Base-by-base conservation (phyloP, 2,113 vertebrate genomes). In the Clarias batrachus region DNA sequence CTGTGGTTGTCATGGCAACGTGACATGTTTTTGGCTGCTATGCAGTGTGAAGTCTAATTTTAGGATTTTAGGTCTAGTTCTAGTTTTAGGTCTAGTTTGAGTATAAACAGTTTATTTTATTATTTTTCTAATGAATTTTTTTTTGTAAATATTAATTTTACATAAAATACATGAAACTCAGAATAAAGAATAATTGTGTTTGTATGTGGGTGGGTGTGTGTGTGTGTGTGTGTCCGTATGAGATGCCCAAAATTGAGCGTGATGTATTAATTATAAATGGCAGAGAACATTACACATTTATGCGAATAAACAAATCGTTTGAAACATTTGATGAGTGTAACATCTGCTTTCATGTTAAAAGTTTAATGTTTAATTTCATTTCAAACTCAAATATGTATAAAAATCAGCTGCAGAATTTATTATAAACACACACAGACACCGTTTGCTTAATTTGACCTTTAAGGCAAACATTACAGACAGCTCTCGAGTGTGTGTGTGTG, bases 351-450 rank as follows among this genome's bases (percentile, higher is more conserved):
- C 21, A 77, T 63, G 37, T 60, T 77, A 78, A 52, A 87, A 79
- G 73, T 68, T 48, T 33, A 33, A 80, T 52, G 52, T 77, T 60
- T 80, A 33, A 76, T 77, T 81, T 82, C 23, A 41, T 78, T 83
- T 60, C 48, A 57, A 19, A 87, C 23, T 79, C 16, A 87, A 85
- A 87, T 81, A 66, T 85, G 85, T 71, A 66, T 86, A 70, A 71
- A 89, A 89, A 79, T n/a, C 77, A 68, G 56, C 52, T n/a, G 56
- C 19, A 63, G 41, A 33, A 83, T 89, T 85, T 68, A 89, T 87
- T 89, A 87, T 87, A 87, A 87, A 89, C 86, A 89, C 27, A 70
- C 83, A 41, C 33, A 30, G 82, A 89, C 82, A 82, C 27, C 1
- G 76, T 79, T 87, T 82, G 83, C 82, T 87, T 70, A 23, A 87